Base-by-base conservation (phyloP, 2,113 vertebrate species). In the Hepsetus odoe region DNA sequence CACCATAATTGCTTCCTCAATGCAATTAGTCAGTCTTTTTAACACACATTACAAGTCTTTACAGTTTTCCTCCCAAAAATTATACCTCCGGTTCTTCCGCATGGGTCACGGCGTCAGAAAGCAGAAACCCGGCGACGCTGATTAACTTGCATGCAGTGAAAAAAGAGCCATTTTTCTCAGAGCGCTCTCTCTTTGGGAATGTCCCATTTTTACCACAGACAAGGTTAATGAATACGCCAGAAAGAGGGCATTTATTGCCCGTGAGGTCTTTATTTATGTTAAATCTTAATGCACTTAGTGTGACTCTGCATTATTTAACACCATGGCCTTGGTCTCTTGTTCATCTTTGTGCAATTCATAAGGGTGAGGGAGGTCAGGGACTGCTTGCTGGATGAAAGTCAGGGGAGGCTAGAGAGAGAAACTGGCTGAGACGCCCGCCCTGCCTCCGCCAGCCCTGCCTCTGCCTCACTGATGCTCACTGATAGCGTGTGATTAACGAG, bases 401-500 rank as follows among this genome's bases (percentile, higher is more conserved):
- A 89, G 82, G 90, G 87, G 82, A 90, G 83, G 85, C 32, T n/a
- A 32, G 49, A 49, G 32, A 74, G 72, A 74, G 26, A 49, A 68
- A 42, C 51, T 75, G 44, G 42, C 61, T 44, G 38, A 80, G 71
- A 30, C 24, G 30, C 76, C 83, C 44, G 20, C n/a, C 51, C 51
- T 13, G 14, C 9, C 44, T 22, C 51, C 51, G 24, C 7, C 4
- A 12, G 12, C 10, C n/a, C 51, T 24, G 28, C 86, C 85, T 80
- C 82, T 80, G 78, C 84, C 87, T 86, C 87, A 87, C 86, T 88
- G 93, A 94, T 95, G 87, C 90, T 83, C 83, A 83, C 90, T 91
- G 93, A 96, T 96, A 94, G 93, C 76, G 79, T 93, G 88, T 95
- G 94, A 96, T 96, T 95, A 95, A 95, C 92, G 93, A 94, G 84